These are phyloP conservation scores for Dryocosmus kuriphilus DNA, from an alignment of 2,888 invertebrate genomes.

Conservation along the genomic window DNA sequence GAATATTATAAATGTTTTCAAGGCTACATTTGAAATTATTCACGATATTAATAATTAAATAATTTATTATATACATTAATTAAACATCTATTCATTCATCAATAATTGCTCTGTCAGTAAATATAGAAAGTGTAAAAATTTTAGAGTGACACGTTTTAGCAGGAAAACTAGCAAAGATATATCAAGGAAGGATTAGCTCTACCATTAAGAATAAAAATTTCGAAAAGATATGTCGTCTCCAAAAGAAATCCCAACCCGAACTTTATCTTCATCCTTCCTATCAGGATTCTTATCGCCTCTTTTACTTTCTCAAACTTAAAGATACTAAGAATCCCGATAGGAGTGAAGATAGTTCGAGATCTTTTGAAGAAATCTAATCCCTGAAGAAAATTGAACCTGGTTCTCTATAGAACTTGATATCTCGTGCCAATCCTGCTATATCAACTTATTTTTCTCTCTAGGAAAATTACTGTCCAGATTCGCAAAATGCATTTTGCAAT, in stretches of 20 bases:
- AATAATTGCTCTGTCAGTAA: background rate
- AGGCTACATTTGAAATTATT: no score
- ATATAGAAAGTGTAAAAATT: background rate
- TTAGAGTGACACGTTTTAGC: no score
- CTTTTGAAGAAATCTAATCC: background rate
- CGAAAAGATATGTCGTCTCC: background rate
- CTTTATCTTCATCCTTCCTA: background rate
- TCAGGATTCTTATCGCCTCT: background rate
- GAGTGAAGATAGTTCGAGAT: background rate
- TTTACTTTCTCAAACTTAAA: background rate
- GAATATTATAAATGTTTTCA: no score
- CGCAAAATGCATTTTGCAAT: background rate
- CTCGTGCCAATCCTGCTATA: background rate
- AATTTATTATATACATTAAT: no score
- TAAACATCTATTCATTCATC: background rate
- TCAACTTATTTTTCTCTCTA: background rate
- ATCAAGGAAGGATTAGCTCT: background rate
- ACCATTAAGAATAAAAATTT: background rate
- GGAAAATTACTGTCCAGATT: background rate
- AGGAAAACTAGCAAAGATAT: background rate
- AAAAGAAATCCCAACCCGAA: background rate
- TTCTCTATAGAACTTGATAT: background rate
- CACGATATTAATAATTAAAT: no score
- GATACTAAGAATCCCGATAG: slow-evolving; percentile 1
- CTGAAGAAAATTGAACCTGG: slow-evolving; percentile 3